Base-by-base conservation (phyloP, 30 jellyfish, hydroid and myxozoan species). In the Chrysaora quinquecirrha region DNA sequence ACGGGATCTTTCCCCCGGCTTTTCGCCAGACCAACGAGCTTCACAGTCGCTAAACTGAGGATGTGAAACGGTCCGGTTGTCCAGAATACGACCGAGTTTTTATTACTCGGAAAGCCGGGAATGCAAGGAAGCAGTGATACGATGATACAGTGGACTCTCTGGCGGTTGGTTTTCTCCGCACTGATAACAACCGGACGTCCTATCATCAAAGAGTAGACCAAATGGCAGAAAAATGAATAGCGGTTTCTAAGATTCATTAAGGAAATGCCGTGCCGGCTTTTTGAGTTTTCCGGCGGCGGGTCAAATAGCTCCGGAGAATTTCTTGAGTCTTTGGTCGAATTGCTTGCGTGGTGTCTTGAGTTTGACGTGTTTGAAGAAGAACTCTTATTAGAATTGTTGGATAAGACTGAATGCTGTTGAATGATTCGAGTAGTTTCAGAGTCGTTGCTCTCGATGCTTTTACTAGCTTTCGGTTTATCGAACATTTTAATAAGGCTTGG, bases 181-280 rank as follows among this genome's bases (percentile, higher is more conserved):
- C 48, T 49, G 34, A 93, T 50, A 20, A 87, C 74, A 24, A 93
- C 88, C 3, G 98, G 97, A 49, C 98, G 82, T 3, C 98, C 98
- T 29, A 87, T 82, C 81, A 86, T 58, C 48, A 93, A 73, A 11
- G 98, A 93, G 75, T 63, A 93, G 1, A 87, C 73, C 71, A 85
- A 54, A 67, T 93, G 98, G 2, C 96, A 89, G 16, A 93, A 65
- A 83, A 86, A 93, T 4, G 88, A 20, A 75, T 81, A 93, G 16
- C 48, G 27, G 22, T 73, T 47, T 9, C 97, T 72, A 18, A 90
- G 76, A 3, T 35, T 60, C 71, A 82, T 7, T 68, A 90, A 60
- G 0, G 85, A 66, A 4, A 64, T 65, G 31, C 68, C 81, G 34
- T 66, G 68, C 29, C 21, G 10, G 52, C 38, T 80, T 48, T 80